Evolutionary conservation across 2,797 vertebrate genomes (phyloP), one percentile per base, ranked within the genome.

Genomic region (Emys orbicularis): DNA sequence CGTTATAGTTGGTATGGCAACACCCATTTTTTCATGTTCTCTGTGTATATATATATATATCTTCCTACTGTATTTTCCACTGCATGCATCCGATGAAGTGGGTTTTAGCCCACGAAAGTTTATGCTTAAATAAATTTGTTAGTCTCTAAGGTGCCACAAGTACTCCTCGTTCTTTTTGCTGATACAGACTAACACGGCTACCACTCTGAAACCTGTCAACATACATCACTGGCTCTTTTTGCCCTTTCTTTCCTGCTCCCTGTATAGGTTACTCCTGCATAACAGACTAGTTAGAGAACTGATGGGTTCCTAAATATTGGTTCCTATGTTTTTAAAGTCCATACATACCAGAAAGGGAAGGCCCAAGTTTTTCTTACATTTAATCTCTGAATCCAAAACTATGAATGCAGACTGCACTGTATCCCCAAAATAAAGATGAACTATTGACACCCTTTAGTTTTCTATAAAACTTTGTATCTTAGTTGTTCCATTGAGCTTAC

Each of bases 341-440:
- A 52, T 84, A 2, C 37, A 5, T 76, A 79, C 3, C 8, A 84
- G 11, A 15, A 68, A 8, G 74, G 85, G 2, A 9, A 87, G 87
- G 3, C 50, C 31, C 87, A 41, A 74, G 53, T 34, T 84, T 4
- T 88, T 3, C 1, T 94, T 68, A 9, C 61, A 15, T 16, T 76
- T 86, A 84, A 10, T 81, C 12, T 79, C n/a, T 54, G 68, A 89
- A 85, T 81, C 27, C 77, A 94, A 90, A 37, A 68, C 18, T 16
- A 61, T 61, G 11, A 3, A 61, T 34, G 15, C 59, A 68, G n/a
- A 23, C 13, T 80, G 41, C 3, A 53, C 5, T 72, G 16, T 79
- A 41, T 15, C 1, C 79, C 9, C 11, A 37, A 5, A 85, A 16
- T 5, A 3, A 92, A 3, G 15, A 15, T 11, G 37, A 92, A 91